Evolutionary conservation across 2,888 invertebrate genomes (phyloP), one percentile per base, ranked within the genome.

Genomic region (Euplagia quadripunctaria): DNA sequence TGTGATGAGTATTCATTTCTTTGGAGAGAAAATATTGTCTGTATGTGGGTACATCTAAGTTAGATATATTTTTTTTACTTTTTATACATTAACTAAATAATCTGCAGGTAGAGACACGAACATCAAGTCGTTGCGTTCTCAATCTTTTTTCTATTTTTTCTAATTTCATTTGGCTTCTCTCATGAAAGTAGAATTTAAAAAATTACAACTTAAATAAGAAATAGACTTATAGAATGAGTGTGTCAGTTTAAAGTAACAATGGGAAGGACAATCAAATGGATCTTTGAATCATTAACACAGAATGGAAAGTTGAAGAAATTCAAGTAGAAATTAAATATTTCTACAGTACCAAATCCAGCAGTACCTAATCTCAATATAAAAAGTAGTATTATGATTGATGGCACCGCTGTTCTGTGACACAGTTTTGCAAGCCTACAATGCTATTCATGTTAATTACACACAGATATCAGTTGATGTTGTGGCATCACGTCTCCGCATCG

Each of bases 401-500:
- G 72, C 49, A 43, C 41, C 14, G 46, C n/a, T 43, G 43, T 74
- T 51, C 73, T 74, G 72, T 74, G 72, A 77, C 49, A 73, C 71
- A 73, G 68, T 76, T 75, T 79, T 78, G 79, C 81, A 81, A 82
- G 73, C 66, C 72, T 71, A 67, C 72, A 71, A 78, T 73, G 64
- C 83, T 80, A 82, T 85, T 86, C 80, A 87, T 77, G 81, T 85
- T 91, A 91, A 92, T 92, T 88, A 88, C 85, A 84, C 80, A 79
- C 79, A 85, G 51, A 75, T 89, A 85, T 87, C 73, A 80, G 74
- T 79, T 79, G 79, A 82, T 85, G 87, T 86, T 89, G 90, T 92
- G 93, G 93, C 91, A 92, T 93, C 92, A 93, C 89, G 91, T 91
- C 87, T 90, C 87, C 87, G 84, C 83, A 84, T 86, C 85, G 88